Base-by-base conservation (phyloP, 2,797 vertebrate species). In the Hyperoplus lanceolatus region DNA sequence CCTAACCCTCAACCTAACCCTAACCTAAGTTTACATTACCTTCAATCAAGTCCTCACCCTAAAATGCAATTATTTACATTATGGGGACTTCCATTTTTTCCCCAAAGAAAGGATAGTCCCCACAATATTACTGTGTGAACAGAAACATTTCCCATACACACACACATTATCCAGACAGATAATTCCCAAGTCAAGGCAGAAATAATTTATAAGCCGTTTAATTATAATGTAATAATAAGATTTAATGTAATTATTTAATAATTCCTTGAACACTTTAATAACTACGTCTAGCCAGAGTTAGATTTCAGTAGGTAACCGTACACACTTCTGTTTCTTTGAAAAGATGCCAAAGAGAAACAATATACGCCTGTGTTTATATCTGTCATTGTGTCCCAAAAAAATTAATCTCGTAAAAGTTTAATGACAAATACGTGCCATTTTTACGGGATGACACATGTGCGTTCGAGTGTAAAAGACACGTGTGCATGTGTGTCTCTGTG, bases 301-400 rank as follows among this genome's bases (percentile, higher is more conserved):
- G 1, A 66, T 80, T 51, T 50, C 57, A 63, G 68, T 36, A 66
- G 62, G 38, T 41, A 77, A 54, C 41, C 21, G 2, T 14, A 83
- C 58, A 77, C 64, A 51, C 45, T 45, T 43, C 58, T 41, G 15
- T 67, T 76, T 82, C 51, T 66, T 43, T 11, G 15, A 55, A 39
- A 39, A 41, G 21, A 51, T 58, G 69, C 14, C 29, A 3, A 7
- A 64, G 38, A 68, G 13, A 78, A 18, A 53, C 0, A 5, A 29
- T 2, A 6, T 10, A 13, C 5, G 13, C 68, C 12, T 71, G 41
- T 55, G 43, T 38, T 43, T 45, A 12, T 51, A 14, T 50, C 18
- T n/a, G 3, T 46, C 39, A 14, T 16, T 45, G 16, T 39, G 38
- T 41, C 13, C 29, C 8, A 29, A 21, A 41, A 51, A 49, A 18